Conservation (phyloP, 2,113 vertebrate species). For the Pica pica region DNA sequence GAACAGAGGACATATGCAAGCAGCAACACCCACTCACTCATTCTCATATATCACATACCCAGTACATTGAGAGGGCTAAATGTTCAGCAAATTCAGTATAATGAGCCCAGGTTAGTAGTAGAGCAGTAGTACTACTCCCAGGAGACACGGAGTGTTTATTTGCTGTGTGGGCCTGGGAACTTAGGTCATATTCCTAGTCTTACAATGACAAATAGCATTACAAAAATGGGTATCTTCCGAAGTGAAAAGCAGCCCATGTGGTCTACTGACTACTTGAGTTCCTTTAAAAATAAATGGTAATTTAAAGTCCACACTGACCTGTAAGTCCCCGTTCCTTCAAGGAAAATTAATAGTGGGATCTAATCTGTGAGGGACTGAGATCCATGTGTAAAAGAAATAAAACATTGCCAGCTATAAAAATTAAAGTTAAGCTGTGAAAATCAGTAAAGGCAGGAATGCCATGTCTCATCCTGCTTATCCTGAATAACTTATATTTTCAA, state of each 20-base stretch:
- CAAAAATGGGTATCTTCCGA: background rate
- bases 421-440: background rate
- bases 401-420: background rate
- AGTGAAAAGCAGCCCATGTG: background rate
- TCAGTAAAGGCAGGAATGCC: background rate
- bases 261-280: background rate
- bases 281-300: background rate
- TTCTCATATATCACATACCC: background rate
- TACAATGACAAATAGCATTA: slow-evolving; percentile 13
- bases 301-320: background rate
- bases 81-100: background rate
- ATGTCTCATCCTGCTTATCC: background rate
- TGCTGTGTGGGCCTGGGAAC: background rate
- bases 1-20: slow-evolving; percentile 7
- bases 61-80: background rate
- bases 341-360: background rate
- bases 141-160: background rate
- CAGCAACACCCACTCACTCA: slow-evolving; percentile 12
- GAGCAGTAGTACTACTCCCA: background rate
- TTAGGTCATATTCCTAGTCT: background rate
- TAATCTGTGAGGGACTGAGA: background rate
- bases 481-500: background rate
- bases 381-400: background rate
- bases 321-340: background rate
- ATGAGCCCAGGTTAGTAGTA: background rate